Evolutionary conservation across 2,888 invertebrate genomes (phyloP).

Genomic region (Zonitis immaculata): DNA sequence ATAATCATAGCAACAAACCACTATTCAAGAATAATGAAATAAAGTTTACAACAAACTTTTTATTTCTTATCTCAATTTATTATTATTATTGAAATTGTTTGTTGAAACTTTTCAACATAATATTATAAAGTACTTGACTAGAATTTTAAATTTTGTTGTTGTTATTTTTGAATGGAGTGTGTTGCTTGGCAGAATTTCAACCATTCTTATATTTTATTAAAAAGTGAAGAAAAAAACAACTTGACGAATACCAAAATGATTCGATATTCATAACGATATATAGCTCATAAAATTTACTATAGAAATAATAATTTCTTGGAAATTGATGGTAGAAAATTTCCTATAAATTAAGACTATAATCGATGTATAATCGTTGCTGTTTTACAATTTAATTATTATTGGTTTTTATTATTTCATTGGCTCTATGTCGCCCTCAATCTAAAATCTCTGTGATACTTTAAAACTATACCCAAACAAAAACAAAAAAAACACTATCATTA

Average conservation of each 20-base stretch:
- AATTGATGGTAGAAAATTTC: too few relatives aligned
- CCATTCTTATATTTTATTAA: neutral
- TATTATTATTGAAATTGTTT: neutral
- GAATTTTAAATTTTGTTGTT: neutral
- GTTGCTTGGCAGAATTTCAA: neutral
- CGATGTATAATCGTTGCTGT: slow-evolving; percentile 16
- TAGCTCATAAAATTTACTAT: too few relatives aligned
- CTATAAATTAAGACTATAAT: slow-evolving; percentile 1
- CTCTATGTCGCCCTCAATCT: slow-evolving; percentile 24
- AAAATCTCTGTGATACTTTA: slow-evolving; percentile 26
- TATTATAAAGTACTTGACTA: neutral
- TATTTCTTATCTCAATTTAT: neutral
- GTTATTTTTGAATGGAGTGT: neutral
- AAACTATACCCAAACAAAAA: slow-evolving; percentile 12
- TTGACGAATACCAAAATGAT: neutral
- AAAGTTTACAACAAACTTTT: too few relatives aligned
- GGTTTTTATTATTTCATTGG: slow-evolving; percentile 12
- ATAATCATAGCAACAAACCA: neutral
- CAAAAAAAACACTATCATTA: slow-evolving; percentile 16
- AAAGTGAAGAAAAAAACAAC: neutral
- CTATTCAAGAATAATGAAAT: neutral
- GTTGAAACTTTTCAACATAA: neutral
- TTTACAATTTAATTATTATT: neutral
- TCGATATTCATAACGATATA: neutral
- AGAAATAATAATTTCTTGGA: neutral